phyloP scores from a whole-genome alignment of 2,113 vertebrate genomes.

The Bostrychus sinensis region DNA sequence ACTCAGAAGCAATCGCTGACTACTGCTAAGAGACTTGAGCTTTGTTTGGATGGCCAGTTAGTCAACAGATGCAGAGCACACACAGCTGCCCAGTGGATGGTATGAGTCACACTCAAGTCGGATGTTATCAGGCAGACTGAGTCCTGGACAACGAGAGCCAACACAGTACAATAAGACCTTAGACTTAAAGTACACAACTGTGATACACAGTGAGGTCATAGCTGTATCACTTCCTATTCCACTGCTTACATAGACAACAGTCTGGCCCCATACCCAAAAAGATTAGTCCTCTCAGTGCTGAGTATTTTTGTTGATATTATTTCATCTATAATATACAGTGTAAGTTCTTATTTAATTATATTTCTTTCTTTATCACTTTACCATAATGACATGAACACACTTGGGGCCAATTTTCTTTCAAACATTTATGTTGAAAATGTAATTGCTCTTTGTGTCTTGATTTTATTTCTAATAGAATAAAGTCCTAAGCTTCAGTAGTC shows the following conservation, averaged over 20 bases:
- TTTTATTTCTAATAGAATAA: too few relatives aligned
- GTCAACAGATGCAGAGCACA: conserved; percentile 58
- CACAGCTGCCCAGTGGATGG: conserved; percentile 44
- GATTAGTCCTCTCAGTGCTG: not conserved
- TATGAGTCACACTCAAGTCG: conserved; percentile 45
- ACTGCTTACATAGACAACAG: not conserved
- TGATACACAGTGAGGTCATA: conserved; percentile 22
- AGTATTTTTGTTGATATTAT: too few relatives aligned
- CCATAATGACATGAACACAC: too few relatives aligned
- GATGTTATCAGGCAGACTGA: conserved; percentile 44
- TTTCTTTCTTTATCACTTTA: too few relatives aligned
- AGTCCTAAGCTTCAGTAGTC: too few relatives aligned
- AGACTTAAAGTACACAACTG: conserved; percentile 17
- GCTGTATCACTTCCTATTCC: conserved; percentile 2
- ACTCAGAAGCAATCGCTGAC: conserved; percentile 35
- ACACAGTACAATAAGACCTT: conserved; percentile 30
- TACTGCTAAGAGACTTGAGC: conserved; percentile 30
- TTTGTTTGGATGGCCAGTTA: conserved; percentile 38
- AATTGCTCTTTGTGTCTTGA: too few relatives aligned
- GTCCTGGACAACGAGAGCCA: conserved; percentile 11
- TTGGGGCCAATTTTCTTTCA: too few relatives aligned
- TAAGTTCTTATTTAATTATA: too few relatives aligned
- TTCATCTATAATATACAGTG: too few relatives aligned
- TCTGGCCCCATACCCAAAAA: not conserved
- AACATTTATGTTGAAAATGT: too few relatives aligned